Conservation (phyloP, 2,113 vertebrate species). For the Ailurus styani region DNA sequence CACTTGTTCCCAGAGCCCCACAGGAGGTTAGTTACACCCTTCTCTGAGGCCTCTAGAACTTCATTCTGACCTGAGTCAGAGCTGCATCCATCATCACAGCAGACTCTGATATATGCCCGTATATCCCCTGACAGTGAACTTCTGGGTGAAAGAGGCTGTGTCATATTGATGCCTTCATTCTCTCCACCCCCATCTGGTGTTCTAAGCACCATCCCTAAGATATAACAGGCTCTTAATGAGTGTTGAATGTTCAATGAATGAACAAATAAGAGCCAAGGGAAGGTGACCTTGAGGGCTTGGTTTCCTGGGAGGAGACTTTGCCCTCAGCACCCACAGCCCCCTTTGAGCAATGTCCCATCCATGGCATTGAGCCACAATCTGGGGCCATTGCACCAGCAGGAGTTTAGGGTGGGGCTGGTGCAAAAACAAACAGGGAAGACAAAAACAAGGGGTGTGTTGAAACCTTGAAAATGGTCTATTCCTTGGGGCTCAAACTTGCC, state of each 20-base stretch:
- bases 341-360: constrained; percentile 40
- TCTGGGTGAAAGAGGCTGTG: background rate
- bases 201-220: background rate
- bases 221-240: background rate
- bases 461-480: constrained; percentile 58
- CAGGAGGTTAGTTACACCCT: background rate
- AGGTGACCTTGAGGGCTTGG: background rate
- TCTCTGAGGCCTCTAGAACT: background rate
- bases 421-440: constrained; percentile 64
- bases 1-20: background rate
- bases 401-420: constrained; percentile 44
- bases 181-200: background rate
- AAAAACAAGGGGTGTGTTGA: constrained; percentile 67
- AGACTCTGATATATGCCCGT: background rate
- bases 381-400: constrained; percentile 9
- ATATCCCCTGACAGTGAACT: background rate
- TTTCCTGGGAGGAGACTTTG: constrained; percentile 28
- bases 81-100: background rate
- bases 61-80: background rate
- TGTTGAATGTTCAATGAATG: background rate
- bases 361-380: constrained; percentile 13
- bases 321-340: background rate
- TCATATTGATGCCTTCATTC: background rate
- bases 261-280: background rate
- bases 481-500: constrained; percentile 12